These are phyloP conservation scores for Alviniconcha strummeri DNA, from an alignment of 2,888 invertebrate genomes.

Conservation along the genomic window DNA sequence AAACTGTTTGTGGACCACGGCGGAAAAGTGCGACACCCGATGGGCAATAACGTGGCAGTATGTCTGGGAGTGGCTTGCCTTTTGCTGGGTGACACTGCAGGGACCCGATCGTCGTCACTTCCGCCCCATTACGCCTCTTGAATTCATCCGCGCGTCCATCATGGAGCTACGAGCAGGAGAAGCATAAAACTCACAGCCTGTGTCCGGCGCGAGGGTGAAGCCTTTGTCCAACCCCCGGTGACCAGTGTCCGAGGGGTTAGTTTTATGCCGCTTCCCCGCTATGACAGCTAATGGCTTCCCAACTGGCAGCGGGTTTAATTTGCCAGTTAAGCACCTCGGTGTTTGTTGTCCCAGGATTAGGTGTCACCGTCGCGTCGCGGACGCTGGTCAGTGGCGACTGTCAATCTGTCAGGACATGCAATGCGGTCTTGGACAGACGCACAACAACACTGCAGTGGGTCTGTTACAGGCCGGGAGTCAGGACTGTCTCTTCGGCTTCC, in stretches of 20 bases:
- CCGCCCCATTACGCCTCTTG: constrained; percentile 3
- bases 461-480: no score
- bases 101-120: no score
- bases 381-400: not conserved
- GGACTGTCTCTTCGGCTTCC: no score
- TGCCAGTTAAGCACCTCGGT: not conserved
- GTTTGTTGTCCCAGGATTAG: not conserved
- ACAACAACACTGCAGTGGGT: no score
- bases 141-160: constrained; percentile 3
- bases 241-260: constrained; percentile 14
- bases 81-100: no score
- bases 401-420: no score
- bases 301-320: constrained; percentile 2
- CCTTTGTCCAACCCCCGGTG: not conserved
- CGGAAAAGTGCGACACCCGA: no score
- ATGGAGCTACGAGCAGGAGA: constrained; percentile 16
- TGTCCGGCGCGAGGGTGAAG: not conserved
- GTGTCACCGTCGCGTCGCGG: not conserved
- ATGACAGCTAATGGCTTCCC: not conserved
- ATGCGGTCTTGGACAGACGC: no score
- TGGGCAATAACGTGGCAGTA: no score
- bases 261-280: constrained; percentile 3
- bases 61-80: no score
- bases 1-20: no score
- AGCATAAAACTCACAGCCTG: not conserved